These are phyloP conservation scores for Drosophila suboccidentalis DNA, from an alignment of 2,888 invertebrate genomes.

Conservation along the genomic window DNA sequence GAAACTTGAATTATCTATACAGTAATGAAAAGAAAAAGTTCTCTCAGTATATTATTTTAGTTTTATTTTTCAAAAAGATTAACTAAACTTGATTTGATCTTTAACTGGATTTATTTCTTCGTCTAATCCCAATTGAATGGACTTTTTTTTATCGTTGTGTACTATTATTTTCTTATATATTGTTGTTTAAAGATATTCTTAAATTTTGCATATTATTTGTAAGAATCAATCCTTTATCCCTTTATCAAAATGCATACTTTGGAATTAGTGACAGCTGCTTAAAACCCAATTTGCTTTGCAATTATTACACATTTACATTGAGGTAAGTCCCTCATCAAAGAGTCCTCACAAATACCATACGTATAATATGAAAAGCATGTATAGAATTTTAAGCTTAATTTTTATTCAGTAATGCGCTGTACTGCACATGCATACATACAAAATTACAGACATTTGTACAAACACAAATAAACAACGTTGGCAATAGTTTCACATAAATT, in stretches of 20 bases:
- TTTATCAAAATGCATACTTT: neutral
- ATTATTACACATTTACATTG: neutral
- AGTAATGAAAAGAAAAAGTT: neutral
- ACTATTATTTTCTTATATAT: neutral
- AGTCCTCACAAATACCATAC: neutral
- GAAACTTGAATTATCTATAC: neutral
- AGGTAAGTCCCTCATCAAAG: neutral
- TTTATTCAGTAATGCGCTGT: conserved; percentile 10
- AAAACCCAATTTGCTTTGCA: neutral
- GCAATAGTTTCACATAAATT: conserved; percentile 42
- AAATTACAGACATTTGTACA: neutral
- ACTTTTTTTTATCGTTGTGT: no score
- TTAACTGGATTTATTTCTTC: neutral
- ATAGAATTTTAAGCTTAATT: conserved; percentile 18
- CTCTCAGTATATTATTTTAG: neutral
- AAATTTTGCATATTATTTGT: neutral
- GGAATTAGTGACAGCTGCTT: neutral
- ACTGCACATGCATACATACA: neutral
- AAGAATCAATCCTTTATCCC: neutral
- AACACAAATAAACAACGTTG: neutral
- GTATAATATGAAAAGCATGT: neutral
- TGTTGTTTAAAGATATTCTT: neutral
- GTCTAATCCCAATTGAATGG: neutral
- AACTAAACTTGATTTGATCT: neutral
- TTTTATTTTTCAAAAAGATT: neutral